A percentile compares a stretch with the other conserved stretches of the same genome.
phyloP scores from a whole-genome alignment of 2,113 vertebrate species.

The mouse (Mus musculus) region DNA sequence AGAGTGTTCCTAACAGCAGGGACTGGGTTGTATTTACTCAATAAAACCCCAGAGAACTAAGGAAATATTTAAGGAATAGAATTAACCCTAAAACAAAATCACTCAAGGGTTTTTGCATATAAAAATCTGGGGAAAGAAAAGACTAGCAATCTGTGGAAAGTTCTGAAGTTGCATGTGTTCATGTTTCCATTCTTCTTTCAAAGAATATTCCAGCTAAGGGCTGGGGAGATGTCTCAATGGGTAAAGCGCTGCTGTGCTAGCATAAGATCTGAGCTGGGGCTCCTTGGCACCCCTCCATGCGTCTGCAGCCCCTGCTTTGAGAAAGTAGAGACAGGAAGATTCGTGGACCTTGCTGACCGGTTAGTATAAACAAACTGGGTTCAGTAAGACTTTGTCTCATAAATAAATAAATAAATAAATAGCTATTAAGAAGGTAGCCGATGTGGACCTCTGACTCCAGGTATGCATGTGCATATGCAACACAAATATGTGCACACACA shows the following conservation, averaged over 20 bases:
- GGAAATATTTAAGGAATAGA: slow-evolving; percentile 54
- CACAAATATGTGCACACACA: not conserved
- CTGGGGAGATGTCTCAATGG: not conserved
- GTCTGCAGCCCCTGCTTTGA: not conserved
- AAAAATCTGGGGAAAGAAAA: slow-evolving; percentile 42
- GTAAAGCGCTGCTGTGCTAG: not conserved
- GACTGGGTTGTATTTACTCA: slow-evolving; percentile 45
- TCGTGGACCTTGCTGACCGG: not conserved
- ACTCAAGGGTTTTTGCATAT: slow-evolving; percentile 34
- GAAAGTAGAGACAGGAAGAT: too few species aligned
- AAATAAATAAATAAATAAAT: not conserved
- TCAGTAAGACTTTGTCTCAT: not conserved
- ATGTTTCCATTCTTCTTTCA: not conserved
- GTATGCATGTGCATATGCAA: not conserved
- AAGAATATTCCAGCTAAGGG: not conserved
- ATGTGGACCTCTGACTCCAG: not conserved
- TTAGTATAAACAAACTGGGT: not conserved
- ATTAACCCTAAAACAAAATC: slow-evolving; percentile 62
- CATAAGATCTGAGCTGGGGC: too few species aligned
- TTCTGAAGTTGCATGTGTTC: slow-evolving; percentile 42
- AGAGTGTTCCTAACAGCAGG: slow-evolving; percentile 60
- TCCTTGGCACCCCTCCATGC: not conserved
- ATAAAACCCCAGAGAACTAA: slow-evolving; percentile 44
- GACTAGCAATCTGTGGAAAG: not conserved
- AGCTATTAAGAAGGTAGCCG: not conserved